Conservation (phyloP, 2,888 invertebrate genomes). For the Thelaira solivaga region DNA sequence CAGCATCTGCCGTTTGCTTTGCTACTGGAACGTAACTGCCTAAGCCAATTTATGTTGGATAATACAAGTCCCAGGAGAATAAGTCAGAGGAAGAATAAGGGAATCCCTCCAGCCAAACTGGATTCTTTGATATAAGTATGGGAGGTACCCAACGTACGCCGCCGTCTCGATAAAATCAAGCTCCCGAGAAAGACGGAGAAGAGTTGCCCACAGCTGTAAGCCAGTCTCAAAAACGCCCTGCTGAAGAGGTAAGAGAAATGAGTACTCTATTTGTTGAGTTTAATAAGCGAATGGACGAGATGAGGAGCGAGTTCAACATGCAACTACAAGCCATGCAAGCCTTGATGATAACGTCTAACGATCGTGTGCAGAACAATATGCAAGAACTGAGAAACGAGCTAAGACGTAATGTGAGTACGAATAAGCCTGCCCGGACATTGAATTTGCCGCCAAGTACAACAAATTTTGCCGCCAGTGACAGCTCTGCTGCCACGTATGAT, state of each 20-base stretch:
- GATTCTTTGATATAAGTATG: not conserved
- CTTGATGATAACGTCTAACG: not conserved
- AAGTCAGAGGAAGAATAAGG: not conserved
- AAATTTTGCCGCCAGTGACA: too few relatives aligned
- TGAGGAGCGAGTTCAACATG: not conserved
- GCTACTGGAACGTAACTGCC: too few relatives aligned
- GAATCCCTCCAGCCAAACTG: not conserved
- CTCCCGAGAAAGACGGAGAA: not conserved
- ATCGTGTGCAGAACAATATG: not conserved
- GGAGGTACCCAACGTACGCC: not conserved
- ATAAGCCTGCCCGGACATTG: too few relatives aligned
- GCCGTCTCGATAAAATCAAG: not conserved
- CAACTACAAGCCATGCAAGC: slow-evolving; percentile 6
- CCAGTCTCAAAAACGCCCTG: not conserved
- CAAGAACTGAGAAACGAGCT: too few relatives aligned
- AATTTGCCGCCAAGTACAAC: too few relatives aligned
- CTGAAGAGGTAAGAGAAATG: too few relatives aligned
- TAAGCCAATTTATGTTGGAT: too few relatives aligned
- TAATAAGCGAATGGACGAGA: not conserved
- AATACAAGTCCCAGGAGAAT: not conserved
- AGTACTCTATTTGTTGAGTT: not conserved
- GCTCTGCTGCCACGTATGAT: too few relatives aligned
- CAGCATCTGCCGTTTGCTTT: too few relatives aligned
- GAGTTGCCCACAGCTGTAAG: not conserved
- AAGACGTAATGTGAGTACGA: too few relatives aligned